Evolutionary conservation across 2,113 vertebrate genomes (phyloP).

Genomic region (Eupsittula cactorum): DNA sequence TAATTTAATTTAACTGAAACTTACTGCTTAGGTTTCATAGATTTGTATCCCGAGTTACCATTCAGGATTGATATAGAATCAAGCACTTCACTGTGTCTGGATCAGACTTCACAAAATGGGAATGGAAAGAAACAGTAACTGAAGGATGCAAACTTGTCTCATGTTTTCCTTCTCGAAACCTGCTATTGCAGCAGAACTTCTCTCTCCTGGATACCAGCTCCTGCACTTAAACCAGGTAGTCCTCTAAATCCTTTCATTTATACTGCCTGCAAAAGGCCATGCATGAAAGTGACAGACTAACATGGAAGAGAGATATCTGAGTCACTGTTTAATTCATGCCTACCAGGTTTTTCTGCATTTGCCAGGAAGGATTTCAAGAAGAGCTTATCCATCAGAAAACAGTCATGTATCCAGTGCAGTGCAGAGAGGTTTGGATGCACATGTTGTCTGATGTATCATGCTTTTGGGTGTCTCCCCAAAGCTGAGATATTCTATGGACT

Average conservation of each 20-base stretch:
- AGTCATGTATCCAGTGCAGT: background rate
- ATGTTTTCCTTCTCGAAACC: background rate
- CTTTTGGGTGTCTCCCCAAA: background rate
- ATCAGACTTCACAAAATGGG: background rate
- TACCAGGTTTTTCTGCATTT: background rate
- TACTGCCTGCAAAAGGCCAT: background rate
- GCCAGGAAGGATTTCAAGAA: background rate
- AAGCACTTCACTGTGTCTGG: background rate
- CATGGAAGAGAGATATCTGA: background rate
- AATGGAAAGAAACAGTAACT: background rate
- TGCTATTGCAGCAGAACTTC: background rate
- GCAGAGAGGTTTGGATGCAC: background rate
- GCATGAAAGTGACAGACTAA: background rate
- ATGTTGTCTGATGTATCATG: rapidly evolving
- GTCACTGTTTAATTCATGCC: background rate
- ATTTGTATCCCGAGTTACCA: background rate
- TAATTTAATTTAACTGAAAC: background rate
- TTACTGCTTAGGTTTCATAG: background rate
- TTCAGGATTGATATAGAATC: background rate
- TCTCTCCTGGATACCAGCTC: background rate
- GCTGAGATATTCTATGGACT: background rate
- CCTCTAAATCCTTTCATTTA: background rate
- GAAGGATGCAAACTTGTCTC: background rate
- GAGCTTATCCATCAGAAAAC: background rate
- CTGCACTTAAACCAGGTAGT: background rate